Conservation (phyloP, 2,113 vertebrate species). For the Clarias gariepinus region DNA sequence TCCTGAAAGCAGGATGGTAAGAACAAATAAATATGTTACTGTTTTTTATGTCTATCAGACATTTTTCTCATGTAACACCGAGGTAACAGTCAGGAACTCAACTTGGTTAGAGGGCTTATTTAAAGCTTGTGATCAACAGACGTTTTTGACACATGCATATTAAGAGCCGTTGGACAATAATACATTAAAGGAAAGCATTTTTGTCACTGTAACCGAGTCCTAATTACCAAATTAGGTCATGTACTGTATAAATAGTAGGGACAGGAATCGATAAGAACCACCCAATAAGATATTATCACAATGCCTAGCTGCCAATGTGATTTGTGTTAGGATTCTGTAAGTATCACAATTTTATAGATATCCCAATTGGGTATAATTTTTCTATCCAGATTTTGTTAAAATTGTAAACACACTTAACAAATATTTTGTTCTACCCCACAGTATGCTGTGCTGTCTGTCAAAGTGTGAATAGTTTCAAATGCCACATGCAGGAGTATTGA, state of each 20-base stretch:
- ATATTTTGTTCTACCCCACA: too few relatives aligned
- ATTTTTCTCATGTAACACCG: not conserved
- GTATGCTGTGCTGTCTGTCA: too few relatives aligned
- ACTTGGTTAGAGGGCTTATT: not conserved
- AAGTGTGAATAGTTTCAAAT: too few relatives aligned
- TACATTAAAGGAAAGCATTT: not conserved
- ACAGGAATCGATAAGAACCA: too few relatives aligned
- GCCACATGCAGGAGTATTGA: too few relatives aligned
- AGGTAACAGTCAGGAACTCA: not conserved
- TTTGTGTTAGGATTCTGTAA: too few relatives aligned
- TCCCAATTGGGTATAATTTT: too few relatives aligned
- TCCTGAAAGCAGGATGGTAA: not conserved
- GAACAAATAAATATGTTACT: not conserved
- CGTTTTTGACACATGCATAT: conserved; percentile 5
- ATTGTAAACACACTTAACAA: too few relatives aligned
- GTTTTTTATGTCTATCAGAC: not conserved
- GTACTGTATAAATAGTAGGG: not conserved
- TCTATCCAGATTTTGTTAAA: too few relatives aligned
- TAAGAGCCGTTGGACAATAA: not conserved
- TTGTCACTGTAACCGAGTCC: not conserved
- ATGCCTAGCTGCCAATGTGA: too few relatives aligned
- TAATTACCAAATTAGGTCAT: not conserved
- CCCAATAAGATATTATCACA: too few relatives aligned
- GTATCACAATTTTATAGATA: too few relatives aligned
- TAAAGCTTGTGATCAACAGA: conserved; percentile 12